A percentile compares a stretch with the other conserved stretches of the same genome.
Conservation (phyloP, 1,140 invertebrate species). For the Phocides pigmalion region DNA sequence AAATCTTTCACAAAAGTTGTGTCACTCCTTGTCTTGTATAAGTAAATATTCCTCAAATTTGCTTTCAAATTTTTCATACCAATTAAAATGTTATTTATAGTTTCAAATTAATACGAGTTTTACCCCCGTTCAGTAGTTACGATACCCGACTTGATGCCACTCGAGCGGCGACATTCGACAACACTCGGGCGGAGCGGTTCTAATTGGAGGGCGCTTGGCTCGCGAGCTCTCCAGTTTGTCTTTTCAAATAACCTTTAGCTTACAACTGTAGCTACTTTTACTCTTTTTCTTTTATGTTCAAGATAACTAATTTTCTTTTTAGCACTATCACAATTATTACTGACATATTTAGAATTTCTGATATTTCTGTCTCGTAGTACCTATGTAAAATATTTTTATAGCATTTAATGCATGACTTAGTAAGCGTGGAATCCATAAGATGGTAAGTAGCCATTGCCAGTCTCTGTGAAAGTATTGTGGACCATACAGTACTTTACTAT, state of each 20-base stretch:
- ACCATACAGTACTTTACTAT: no score
- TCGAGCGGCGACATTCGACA: conserved; percentile 32
- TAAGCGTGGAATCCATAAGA: no score
- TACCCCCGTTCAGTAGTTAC: conserved; percentile 3
- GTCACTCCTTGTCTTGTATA: no score
- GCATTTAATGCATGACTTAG: no score
- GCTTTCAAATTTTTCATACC: no score
- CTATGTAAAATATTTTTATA: no score
- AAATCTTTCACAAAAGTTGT: no score
- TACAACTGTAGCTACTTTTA: conserved; percentile 17
- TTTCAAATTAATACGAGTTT: background rate
- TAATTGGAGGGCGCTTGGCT: conserved; percentile 36
- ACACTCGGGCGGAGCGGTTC: conserved; percentile 16
- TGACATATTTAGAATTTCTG: background rate
- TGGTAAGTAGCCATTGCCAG: no score
- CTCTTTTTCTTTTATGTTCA: conserved; percentile 9
- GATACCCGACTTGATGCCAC: conserved; percentile 18
- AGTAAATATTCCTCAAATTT: no score
- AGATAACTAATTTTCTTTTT: conserved; percentile 1
- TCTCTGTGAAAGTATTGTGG: no score
- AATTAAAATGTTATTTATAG: no score
- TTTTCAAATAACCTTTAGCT: conserved; percentile 28
- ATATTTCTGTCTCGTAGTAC: no score
- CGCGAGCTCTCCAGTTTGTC: conserved; percentile 25
- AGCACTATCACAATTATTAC: background rate